Percentiles rank a stretch among this genome's conserved stretches.
Evolutionary conservation across 2,113 vertebrate genomes (phyloP).

Genomic region (Pithys albifrons): DNA sequence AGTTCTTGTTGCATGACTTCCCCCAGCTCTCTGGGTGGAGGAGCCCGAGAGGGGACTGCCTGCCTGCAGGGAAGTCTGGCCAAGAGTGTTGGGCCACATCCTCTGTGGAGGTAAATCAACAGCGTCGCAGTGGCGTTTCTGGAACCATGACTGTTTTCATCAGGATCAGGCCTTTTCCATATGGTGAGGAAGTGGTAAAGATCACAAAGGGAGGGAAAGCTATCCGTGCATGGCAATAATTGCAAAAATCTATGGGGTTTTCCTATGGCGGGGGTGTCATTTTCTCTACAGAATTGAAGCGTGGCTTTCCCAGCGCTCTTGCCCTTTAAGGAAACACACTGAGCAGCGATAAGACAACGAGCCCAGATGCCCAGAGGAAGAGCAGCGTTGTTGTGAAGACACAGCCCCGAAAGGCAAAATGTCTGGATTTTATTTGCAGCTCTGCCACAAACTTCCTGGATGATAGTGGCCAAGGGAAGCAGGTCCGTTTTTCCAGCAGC

Average conservation of each 20-base stretch:
- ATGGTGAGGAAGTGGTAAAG: constrained; percentile 60
- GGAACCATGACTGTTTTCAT: constrained; percentile 29
- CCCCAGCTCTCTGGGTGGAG: constrained; percentile 43
- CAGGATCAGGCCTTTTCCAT: constrained; percentile 51
- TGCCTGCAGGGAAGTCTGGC: constrained; percentile 6
- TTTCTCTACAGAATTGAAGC: constrained; percentile 1
- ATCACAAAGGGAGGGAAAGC: constrained; percentile 43
- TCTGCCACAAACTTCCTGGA: constrained; percentile 41
- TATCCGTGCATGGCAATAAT: neutral
- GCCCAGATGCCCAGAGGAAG: constrained; percentile 26
- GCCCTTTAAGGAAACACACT: neutral
- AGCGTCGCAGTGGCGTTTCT: constrained; percentile 7
- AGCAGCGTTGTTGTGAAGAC: neutral
- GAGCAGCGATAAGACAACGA: neutral
- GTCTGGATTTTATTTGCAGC: constrained; percentile 52
- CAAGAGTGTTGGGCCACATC: constrained; percentile 15
- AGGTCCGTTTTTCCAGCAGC: neutral
- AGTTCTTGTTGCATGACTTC: constrained; percentile 58
- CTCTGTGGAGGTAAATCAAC: constrained; percentile 54
- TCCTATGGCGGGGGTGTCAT: constrained; percentile 14
- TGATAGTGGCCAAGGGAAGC: neutral
- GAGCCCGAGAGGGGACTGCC: neutral
- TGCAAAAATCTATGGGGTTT: constrained; percentile 5
- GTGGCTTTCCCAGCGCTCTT: neutral
- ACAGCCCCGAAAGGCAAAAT: constrained; percentile 26